Conservation (phyloP, 2,113 vertebrate genomes). For the Clupea harengus region DNA sequence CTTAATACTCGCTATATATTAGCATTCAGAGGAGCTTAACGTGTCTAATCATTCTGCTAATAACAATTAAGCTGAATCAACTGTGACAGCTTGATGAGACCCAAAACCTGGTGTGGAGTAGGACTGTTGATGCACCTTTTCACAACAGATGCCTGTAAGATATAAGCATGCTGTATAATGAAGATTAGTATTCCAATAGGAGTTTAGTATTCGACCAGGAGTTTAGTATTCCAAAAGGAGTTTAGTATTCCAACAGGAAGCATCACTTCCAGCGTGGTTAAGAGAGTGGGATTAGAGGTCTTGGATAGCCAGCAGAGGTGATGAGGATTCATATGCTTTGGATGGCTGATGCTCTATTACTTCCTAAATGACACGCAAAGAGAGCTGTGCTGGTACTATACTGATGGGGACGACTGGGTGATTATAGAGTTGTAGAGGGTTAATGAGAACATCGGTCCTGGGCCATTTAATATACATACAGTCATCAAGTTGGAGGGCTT, state of each 20-base stretch:
- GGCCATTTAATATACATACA: no score
- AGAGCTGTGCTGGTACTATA: background rate
- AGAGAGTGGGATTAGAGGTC: background rate
- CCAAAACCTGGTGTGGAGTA: background rate
- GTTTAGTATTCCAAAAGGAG: background rate
- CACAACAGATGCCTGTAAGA: background rate
- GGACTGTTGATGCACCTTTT: background rate
- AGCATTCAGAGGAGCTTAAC: background rate
- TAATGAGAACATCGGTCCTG: background rate
- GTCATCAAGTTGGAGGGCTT: no score
- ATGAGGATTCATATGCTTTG: background rate
- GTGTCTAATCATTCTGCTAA: background rate
- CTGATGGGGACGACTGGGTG: background rate
- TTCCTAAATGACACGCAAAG: background rate
- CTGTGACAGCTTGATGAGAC: background rate
- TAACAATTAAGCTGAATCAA: background rate
- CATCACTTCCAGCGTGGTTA: background rate
- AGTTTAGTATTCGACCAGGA: background rate
- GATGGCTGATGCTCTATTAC: background rate
- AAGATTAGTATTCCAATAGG: background rate
- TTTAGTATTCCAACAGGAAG: background rate
- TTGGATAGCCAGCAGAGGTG: background rate
- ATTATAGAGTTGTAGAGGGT: background rate
- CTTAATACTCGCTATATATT: background rate
- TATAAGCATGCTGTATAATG: background rate